Percentiles rank a stretch among this genome's conserved stretches.
These are phyloP conservation scores for Harpagifer antarcticus DNA, from an alignment of 2,797 vertebrate species.

Conservation along the genomic window DNA sequence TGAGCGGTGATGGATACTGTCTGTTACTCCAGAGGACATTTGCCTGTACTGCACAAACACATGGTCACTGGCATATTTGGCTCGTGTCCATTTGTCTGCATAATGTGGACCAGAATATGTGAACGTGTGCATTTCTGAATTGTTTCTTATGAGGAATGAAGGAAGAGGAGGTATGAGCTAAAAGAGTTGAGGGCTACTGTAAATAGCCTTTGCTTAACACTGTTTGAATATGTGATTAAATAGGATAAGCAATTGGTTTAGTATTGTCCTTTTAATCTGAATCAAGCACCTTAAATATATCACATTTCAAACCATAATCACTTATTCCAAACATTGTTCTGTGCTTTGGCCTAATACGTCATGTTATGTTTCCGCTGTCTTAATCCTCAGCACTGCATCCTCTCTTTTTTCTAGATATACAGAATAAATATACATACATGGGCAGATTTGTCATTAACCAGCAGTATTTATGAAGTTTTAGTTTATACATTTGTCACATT, in stretches of 20 bases:
- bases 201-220: not conserved
- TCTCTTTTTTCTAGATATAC: conserved; percentile 5
- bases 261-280: conserved; percentile 4
- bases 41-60: conserved; percentile 10
- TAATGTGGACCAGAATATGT: conserved; percentile 14
- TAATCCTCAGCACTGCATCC: not conserved
- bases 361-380: not conserved
- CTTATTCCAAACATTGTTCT: conserved; percentile 1
- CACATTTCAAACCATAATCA: conserved; percentile 25
- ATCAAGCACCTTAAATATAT: conserved; percentile 8
- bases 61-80: not conserved
- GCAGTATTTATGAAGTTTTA: conserved; percentile 46
- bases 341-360: not conserved
- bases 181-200: not conserved
- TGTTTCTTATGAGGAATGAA: conserved; percentile 17
- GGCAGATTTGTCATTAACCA: conserved; percentile 24
- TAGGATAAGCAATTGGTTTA: conserved; percentile 17
- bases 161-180: conserved; percentile 21
- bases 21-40: conserved; percentile 24
- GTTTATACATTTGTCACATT: conserved; percentile 5
- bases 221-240: conserved; percentile 1
- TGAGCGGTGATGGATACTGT: conserved; percentile 38
- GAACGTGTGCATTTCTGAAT: not conserved
- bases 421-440: not conserved
- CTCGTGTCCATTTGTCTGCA: conserved; percentile 12